Evolutionary conservation across 2,797 vertebrate genomes (phyloP), one percentile per base, ranked within the genome.

Genomic region (Potorous gilbertii): DNA sequence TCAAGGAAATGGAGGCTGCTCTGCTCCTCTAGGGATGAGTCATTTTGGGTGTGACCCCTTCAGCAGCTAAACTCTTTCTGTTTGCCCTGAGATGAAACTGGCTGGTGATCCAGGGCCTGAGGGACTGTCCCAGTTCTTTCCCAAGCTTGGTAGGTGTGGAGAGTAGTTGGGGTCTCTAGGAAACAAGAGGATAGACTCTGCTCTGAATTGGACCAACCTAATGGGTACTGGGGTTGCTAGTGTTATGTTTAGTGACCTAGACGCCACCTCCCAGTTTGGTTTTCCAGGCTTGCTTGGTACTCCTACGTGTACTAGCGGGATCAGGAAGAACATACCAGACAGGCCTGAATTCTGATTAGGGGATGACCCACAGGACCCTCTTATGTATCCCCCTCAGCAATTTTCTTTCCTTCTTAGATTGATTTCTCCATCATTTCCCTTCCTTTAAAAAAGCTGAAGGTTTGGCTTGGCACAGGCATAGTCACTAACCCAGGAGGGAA

Each of bases 11-110:
- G 66, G 52, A 92, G 50, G 55, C 46, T 11, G 34, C 28, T 90
- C 95, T 59, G 59, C 50, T 92, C 54, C 81, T 89, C 11, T 55
- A 40, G 0, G 66, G n/a, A 6, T 96, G 97, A 96, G 91, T 96
- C 96, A 97, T 55, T 31, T 66, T 59, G 96, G 98, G 95, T 93
- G 97, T 96, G 95, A 54, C 97, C 55, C 50, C 91, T 46, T 55
- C 0, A n/a, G 92, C 90, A 46, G 50, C 54, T 31, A 56, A 94
- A 55, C 90, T 50, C 55, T 87, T 93, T 92, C 96, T 95, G 90
- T 54, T 56, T 93, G 81, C 95, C 96, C 55, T 91, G 96, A 95
- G 92, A 24, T 0, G 34, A 91, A 62, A 56, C 74, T 94, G 57
- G 55, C 12, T 9, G 62, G 91, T 54, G 57, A 95, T 66, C 56